A percentile compares a stretch with the other conserved stretches of the same genome.
Conservation (phyloP, 1,140 invertebrate genomes). For the Hyposmocoma kahamanoa region DNA sequence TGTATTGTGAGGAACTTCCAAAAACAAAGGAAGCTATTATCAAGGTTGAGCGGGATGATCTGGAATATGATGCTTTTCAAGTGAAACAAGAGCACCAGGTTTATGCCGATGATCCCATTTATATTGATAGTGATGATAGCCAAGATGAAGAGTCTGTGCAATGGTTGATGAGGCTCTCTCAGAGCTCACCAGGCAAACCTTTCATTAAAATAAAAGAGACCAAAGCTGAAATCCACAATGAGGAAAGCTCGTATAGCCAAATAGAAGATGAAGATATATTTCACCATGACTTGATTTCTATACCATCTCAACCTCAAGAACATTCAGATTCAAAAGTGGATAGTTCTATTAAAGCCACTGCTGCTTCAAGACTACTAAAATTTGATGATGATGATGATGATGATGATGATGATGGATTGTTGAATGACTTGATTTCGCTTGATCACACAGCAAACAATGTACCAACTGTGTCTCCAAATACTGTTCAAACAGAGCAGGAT, state of each 20-base stretch:
- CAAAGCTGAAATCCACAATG: constrained; percentile 21
- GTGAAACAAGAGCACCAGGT: constrained; percentile 57
- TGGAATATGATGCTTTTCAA: constrained; percentile 51
- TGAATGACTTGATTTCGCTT: constrained; percentile 15
- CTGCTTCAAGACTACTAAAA: not conserved
- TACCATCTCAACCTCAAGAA: constrained; percentile 18
- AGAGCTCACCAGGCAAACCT: constrained; percentile 52
- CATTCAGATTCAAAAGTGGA: no score
- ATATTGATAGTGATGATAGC: constrained; percentile 57
- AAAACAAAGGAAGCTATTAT: constrained; percentile 17
- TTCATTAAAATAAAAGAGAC: constrained; percentile 24
- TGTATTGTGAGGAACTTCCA: constrained; percentile 16
- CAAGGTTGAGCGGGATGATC: constrained; percentile 42
- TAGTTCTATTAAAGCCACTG: not conserved
- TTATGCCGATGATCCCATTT: constrained; percentile 49
- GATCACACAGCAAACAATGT: no score
- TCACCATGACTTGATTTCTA: constrained; percentile 35
- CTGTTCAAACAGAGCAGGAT: constrained; percentile 9
- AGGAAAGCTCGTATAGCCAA: constrained; percentile 55
- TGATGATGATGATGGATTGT: constrained; percentile 12
- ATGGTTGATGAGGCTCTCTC: constrained; percentile 46
- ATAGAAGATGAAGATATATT: constrained; percentile 40
- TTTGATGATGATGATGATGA: not conserved
- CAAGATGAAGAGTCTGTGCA: constrained; percentile 45
- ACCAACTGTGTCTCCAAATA: not conserved